A percentile compares a stretch with the other conserved stretches of the same genome.
These are phyloP conservation scores for Acleris holmiana DNA, from an alignment of 2,888 invertebrate species.

Conservation along the genomic window DNA sequence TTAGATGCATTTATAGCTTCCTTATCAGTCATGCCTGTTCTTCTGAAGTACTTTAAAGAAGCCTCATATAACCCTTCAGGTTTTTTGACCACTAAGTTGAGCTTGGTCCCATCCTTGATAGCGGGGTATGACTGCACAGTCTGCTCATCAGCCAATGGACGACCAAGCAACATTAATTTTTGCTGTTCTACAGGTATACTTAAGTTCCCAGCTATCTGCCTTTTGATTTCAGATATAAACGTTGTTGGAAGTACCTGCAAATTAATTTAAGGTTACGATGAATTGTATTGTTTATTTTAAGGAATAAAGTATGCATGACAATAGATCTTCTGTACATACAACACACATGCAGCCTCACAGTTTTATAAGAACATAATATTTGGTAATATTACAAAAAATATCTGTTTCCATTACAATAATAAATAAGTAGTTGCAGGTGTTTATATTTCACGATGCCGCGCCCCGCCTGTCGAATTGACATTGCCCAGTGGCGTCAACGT, in stretches of 20 bases:
- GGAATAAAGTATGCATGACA: too few relatives aligned
- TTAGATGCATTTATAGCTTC: constrained; percentile 86
- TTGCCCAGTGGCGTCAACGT: too few relatives aligned
- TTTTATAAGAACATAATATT: too few relatives aligned
- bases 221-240: constrained; percentile 88
- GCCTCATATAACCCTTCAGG: constrained; percentile 85
- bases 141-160: constrained; percentile 89
- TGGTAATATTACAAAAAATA: too few relatives aligned
- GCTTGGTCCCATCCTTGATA: constrained; percentile 90
- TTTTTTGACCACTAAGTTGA: constrained; percentile 89
- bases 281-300: too few relatives aligned
- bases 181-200: constrained; percentile 88
- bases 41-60: constrained; percentile 84
- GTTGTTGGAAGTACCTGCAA: constrained; percentile 82
- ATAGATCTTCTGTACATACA: too few relatives aligned
- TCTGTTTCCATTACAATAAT: too few relatives aligned
- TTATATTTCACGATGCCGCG: too few relatives aligned
- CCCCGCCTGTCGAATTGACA: too few relatives aligned
- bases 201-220: constrained; percentile 85
- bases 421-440: too few relatives aligned
- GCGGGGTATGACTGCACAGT: constrained; percentile 87
- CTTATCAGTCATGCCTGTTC: constrained; percentile 84
- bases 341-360: too few relatives aligned
- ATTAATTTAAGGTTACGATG: constrained; percentile 9
- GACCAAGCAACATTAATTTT: constrained; percentile 88